Conservation (phyloP, 2,888 invertebrate species). For the Desoria tigrina region DNA sequence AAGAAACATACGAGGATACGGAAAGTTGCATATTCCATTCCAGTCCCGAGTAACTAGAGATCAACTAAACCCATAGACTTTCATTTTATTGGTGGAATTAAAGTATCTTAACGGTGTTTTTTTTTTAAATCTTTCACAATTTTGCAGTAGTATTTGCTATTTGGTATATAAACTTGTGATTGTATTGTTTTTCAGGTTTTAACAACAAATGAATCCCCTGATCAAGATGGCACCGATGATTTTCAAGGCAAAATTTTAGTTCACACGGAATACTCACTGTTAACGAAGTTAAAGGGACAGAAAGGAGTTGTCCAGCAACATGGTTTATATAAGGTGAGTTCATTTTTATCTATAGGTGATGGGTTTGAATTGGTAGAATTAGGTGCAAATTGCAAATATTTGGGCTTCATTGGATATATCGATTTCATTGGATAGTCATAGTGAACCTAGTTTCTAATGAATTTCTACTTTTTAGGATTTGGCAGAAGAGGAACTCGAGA, state of each 20-base stretch:
- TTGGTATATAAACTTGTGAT: no score
- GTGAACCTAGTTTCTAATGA: not conserved
- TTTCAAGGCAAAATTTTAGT: slow-evolving; percentile 75
- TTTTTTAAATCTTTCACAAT: no score
- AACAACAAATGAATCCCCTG: not conserved
- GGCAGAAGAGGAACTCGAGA: slow-evolving; percentile 59
- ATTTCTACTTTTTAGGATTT: slow-evolving; percentile 62
- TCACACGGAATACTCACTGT: slow-evolving; percentile 73
- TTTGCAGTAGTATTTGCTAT: no score
- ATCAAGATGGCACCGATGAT: slow-evolving; percentile 69
- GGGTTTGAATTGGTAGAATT: not conserved
- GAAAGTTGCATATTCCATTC: no score
- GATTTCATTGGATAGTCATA: not conserved
- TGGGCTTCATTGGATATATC: not conserved
- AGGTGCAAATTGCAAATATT: not conserved
- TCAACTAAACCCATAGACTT: no score
- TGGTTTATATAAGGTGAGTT: slow-evolving; percentile 70
- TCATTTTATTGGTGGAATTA: no score
- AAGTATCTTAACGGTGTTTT: no score
- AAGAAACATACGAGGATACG: no score
- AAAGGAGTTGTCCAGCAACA: slow-evolving; percentile 75
- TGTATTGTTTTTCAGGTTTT: no score
- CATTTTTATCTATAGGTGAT: slow-evolving; percentile 1
- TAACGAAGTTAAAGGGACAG: slow-evolving; percentile 69
- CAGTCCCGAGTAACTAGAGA: no score